phyloP scores from a whole-genome alignment of 2,888 invertebrate genomes.

The Prostheceraeus crozeri region DNA sequence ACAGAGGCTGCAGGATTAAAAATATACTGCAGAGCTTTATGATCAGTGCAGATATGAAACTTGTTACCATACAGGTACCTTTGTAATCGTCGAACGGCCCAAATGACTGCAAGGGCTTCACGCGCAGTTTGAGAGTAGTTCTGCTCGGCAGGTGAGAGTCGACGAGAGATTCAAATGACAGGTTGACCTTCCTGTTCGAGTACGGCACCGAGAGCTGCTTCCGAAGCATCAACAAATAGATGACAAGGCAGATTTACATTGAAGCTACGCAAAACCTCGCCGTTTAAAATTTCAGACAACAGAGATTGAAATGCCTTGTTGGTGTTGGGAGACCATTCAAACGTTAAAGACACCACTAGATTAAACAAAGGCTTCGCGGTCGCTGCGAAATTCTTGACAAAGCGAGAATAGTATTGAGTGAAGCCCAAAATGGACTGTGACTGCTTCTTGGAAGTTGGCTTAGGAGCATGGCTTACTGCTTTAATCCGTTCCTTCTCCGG shows the following conservation, averaged over 20 bases:
- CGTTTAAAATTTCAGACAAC: too few species aligned
- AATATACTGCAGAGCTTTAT: slow-evolving; percentile 1
- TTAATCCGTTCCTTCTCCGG: slow-evolving; percentile 3
- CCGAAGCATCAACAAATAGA: slow-evolving; percentile 7
- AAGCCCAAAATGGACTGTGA: background rate
- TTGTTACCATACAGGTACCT: background rate
- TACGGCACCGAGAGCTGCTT: slow-evolving; percentile 8
- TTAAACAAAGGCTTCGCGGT: too few species aligned
- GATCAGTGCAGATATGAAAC: slow-evolving; percentile 3
- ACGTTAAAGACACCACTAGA: too few species aligned
- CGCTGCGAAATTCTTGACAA: slow-evolving; percentile 1
- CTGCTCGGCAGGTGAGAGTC: background rate
- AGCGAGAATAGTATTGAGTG: background rate
- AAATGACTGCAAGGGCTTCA: slow-evolving; percentile 1
- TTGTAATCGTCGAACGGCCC: background rate
- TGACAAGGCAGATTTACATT: too few species aligned
- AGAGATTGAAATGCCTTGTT: too few species aligned
- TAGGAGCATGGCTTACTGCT: background rate
- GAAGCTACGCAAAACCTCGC: too few species aligned
- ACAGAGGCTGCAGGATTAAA: slow-evolving; percentile 17
- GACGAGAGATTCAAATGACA: slow-evolving; percentile 8
- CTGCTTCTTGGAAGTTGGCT: background rate
- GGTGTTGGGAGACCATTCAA: too few species aligned
- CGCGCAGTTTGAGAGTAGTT: slow-evolving; percentile 19
- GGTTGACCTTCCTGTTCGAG: slow-evolving; percentile 5